Conservation (phyloP, 2,888 invertebrate species). For the Trisateles emortualis region DNA sequence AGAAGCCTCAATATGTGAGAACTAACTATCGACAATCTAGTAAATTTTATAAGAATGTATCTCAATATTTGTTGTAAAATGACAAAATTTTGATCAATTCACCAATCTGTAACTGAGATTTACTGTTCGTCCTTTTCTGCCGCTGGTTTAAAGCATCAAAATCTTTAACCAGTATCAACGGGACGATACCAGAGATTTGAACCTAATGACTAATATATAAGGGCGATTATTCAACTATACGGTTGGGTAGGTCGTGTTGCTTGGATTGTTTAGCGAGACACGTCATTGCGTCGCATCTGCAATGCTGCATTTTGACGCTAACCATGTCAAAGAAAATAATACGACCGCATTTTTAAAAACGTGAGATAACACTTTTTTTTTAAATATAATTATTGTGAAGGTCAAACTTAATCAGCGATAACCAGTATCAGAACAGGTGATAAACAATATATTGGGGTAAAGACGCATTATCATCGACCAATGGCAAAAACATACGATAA, state of each 20-base stretch:
- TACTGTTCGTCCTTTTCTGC: constrained; percentile 80
- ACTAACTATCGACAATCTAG: too few relatives aligned
- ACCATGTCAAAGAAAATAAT: not conserved
- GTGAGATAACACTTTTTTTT: not conserved
- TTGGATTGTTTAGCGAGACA: constrained; percentile 16
- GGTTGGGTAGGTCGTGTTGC: too few relatives aligned
- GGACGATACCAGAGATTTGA: constrained; percentile 58
- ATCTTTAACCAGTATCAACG: constrained; percentile 79
- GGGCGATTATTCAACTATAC: constrained; percentile 7
- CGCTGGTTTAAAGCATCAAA: constrained; percentile 74
- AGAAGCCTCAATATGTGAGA: not conserved
- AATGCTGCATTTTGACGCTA: constrained; percentile 37
- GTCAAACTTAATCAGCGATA: not conserved
- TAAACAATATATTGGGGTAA: not conserved
- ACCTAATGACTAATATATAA: not conserved
- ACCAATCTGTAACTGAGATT: constrained; percentile 61
- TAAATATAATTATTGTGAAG: not conserved
- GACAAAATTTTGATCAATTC: constrained; percentile 51
- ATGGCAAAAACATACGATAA: not conserved
- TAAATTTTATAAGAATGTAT: too few relatives aligned
- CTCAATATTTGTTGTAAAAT: constrained; percentile 63
- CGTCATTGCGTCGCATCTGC: constrained; percentile 35
- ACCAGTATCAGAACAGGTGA: not conserved
- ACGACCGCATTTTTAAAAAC: not conserved
- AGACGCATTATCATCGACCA: not conserved